Evolutionary conservation across 2,888 invertebrate species (phyloP).

Genomic region (Chaetogeoica ovagalla): DNA sequence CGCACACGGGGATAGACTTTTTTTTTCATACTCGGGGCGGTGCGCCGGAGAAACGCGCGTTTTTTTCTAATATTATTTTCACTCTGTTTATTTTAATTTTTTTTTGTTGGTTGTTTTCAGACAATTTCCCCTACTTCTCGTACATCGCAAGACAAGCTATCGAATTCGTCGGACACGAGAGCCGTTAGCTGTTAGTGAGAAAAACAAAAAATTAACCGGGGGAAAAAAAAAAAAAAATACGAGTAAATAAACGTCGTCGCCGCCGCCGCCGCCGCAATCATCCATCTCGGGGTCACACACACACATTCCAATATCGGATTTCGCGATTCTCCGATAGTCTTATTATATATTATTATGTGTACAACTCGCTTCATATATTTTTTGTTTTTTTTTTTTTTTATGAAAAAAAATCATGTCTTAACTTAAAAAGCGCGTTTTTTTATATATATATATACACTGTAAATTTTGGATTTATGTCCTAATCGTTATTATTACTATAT

Average conservation of each 20-base stretch:
- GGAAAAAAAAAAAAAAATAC: background rate
- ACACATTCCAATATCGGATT: too few relatives aligned
- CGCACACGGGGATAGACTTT: background rate
- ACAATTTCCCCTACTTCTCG: constrained; percentile 38
- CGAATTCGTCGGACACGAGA: constrained; percentile 42
- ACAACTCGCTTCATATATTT: too few relatives aligned
- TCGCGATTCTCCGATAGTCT: too few relatives aligned
- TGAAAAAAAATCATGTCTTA: background rate
- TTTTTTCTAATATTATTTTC: too few relatives aligned
- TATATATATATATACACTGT: background rate
- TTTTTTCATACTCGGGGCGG: too few relatives aligned
- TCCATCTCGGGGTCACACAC: too few relatives aligned
- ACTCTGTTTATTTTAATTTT: too few relatives aligned
- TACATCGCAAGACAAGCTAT: constrained; percentile 30
- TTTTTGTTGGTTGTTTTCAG: constrained; percentile 16
- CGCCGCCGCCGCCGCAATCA: too few relatives aligned
- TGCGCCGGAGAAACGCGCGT: too few relatives aligned
- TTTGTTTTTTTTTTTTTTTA: too few relatives aligned
- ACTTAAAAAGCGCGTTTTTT: constrained; percentile 12
- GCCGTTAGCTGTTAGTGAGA: constrained; percentile 41
- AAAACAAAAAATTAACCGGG: background rate
- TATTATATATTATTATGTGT: too few relatives aligned
- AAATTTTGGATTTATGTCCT: constrained; percentile 43
- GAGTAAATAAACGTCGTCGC: too few relatives aligned
- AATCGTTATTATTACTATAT: constrained; percentile 44